phyloP scores from a whole-genome alignment of 2,797 vertebrate species.

The Salarias fasciatus region DNA sequence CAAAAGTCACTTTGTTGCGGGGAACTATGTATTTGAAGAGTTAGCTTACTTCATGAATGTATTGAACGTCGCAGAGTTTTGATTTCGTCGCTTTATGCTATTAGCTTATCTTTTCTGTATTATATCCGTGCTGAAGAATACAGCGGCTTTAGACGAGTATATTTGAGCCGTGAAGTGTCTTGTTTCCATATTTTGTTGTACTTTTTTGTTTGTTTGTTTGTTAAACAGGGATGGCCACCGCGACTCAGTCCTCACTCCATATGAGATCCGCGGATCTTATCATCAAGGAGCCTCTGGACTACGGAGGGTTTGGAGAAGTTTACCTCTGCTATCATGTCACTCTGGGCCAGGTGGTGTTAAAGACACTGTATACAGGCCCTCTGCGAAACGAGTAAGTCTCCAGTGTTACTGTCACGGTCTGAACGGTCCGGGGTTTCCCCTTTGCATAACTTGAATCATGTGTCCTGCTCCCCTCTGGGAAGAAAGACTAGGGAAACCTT shows the following conservation, averaged over 20 bases:
- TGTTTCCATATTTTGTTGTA: background rate
- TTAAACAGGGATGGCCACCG: slow-evolving; percentile 81
- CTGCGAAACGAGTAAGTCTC: slow-evolving; percentile 88
- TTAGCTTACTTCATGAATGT: slow-evolving; percentile 4
- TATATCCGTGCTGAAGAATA: too few relatives aligned
- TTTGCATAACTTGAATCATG: slow-evolving; percentile 56
- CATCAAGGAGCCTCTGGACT: slow-evolving; percentile 82
- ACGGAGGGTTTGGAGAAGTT: slow-evolving; percentile 92
- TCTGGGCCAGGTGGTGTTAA: slow-evolving; percentile 90
- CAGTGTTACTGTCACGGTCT: background rate
- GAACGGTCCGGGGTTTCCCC: slow-evolving; percentile 53
- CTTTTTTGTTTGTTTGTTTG: too few relatives aligned
- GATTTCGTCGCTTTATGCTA: background rate
- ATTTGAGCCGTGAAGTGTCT: too few relatives aligned
- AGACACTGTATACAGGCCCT: slow-evolving; percentile 91
- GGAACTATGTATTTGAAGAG: slow-evolving; percentile 18
- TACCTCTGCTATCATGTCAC: slow-evolving; percentile 89
- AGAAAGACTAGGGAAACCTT: too few relatives aligned
- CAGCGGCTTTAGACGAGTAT: too few relatives aligned
- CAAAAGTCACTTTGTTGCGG: background rate
- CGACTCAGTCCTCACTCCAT: slow-evolving; percentile 70
- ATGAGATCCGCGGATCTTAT: slow-evolving; percentile 89
- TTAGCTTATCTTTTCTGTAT: too few relatives aligned
- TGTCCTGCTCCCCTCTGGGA: slow-evolving; percentile 6
- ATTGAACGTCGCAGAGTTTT: slow-evolving; percentile 6